Evolutionary conservation across 2,113 vertebrate species (phyloP).

Genomic region (Ciconia stormi): DNA sequence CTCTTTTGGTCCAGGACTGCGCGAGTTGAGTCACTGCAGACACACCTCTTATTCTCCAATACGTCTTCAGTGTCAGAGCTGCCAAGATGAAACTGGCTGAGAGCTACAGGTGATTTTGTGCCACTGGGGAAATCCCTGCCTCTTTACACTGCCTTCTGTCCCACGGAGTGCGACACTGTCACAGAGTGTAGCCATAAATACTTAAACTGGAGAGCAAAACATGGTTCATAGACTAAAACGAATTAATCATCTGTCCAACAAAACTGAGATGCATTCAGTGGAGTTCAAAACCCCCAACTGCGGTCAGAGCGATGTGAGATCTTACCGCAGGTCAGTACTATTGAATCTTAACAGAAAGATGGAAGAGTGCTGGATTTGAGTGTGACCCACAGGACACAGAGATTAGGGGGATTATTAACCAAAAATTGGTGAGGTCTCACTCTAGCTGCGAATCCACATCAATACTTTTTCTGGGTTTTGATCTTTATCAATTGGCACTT

Average conservation of each 20-base stretch:
- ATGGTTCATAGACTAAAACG: background rate
- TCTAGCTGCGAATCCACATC: background rate
- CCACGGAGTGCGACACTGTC: rapidly evolving
- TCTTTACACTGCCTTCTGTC: background rate
- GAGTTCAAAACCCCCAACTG: background rate
- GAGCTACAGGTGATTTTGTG: background rate
- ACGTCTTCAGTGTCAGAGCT: background rate
- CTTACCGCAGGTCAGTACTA: background rate
- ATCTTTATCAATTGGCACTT: background rate
- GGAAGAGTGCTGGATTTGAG: background rate
- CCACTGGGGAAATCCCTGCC: background rate
- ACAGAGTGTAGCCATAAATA: background rate
- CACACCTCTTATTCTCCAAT: background rate
- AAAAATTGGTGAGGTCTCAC: background rate
- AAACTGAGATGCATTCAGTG: background rate
- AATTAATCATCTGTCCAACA: background rate
- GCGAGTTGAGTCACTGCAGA: background rate
- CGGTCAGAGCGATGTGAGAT: background rate
- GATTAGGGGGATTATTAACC: background rate
- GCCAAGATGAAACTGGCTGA: background rate
- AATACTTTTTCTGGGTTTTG: background rate
- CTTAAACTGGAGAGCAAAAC: background rate
- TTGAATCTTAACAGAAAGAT: background rate
- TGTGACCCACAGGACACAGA: background rate
- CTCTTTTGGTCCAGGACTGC: background rate